Percentiles rank a stretch among this genome's conserved stretches.
phyloP scores from a whole-genome alignment of 1,140 invertebrate genomes.

The Bombus affinis region DNA sequence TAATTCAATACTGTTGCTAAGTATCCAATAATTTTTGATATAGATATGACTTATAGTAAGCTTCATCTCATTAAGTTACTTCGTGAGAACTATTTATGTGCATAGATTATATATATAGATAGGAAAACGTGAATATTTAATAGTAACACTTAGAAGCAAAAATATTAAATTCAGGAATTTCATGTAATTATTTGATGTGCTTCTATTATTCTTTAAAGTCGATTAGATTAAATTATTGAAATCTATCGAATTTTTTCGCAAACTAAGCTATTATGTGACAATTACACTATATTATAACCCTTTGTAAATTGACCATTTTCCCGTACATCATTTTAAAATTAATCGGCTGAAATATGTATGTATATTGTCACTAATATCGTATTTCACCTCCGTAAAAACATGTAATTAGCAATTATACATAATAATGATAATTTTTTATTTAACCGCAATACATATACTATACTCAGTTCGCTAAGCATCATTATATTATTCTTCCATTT shows the following conservation, averaged over 20 bases:
- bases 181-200: background rate
- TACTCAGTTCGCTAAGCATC: background rate
- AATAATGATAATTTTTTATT: background rate
- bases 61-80: background rate
- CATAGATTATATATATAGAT: background rate
- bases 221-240: background rate
- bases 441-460: conserved; percentile 4
- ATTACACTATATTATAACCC: background rate
- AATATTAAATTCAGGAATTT: background rate
- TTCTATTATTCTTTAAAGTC: background rate
- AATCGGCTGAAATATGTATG: background rate
- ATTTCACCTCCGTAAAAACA: background rate
- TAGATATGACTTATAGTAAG: no score
- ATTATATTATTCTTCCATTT: conserved; percentile 21
- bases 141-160: background rate
- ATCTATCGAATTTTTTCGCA: background rate
- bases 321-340: background rate
- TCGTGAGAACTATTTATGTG: background rate
- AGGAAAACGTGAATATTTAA: background rate
- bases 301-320: background rate
- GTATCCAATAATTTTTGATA: background rate
- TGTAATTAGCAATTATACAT: background rate
- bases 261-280: background rate
- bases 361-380: background rate
- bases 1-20: background rate